Evolutionary conservation across 2,113 vertebrate genomes (phyloP), one percentile per base, ranked within the genome.

Genomic region (Bambusicola thoracicus): DNA sequence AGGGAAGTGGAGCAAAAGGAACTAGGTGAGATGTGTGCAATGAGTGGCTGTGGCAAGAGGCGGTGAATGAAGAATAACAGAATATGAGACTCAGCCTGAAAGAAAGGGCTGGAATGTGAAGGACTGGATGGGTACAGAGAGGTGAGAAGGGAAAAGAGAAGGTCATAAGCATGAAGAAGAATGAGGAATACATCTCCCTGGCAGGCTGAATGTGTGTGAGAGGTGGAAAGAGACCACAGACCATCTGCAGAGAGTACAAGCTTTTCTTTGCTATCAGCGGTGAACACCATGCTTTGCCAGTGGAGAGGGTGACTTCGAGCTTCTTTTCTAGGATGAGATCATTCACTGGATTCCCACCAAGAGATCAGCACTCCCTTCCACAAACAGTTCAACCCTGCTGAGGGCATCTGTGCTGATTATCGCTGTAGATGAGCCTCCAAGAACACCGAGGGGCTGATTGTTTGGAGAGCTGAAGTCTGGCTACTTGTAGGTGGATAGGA

Each of bases 381-480:
- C 82, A 75, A 81, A 68, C 3, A 8, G 68, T 15, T 94, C 95
- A 81, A 4, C 80, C 95, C 94, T 83, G 94, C 95, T 91, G 96
- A 94, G 96, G 85, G 93, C 95, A 96, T 97, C 96, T 97, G 96
- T 93, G 95, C 91, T 81, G 93, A 15, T 91, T 92, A 46, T 94
- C 27, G 3, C 79, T 61, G 21, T 36, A 14, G 69, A 78, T 44
- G 89, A 89, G 65, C 56, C 80, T 85, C 79, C 56, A 90, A 68
- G 68, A 94, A 78, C 0, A 6, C 94, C 2, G 0, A 86, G 49
- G 53, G 94, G 61, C 68, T 66, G 89, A 84, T 93, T 78, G 76
- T 90, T 72, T 62, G 68, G 82, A 49, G 82, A 81, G 78, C 92
- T 0, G 0, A 51, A 86, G 83, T 73, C 80, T 87, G 92, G 73